Percentiles rank a stretch among this genome's conserved stretches.
These are phyloP conservation scores for Rotaria magnacalcarata DNA, from an alignment of 2,888 invertebrate species.

Conservation along the genomic window DNA sequence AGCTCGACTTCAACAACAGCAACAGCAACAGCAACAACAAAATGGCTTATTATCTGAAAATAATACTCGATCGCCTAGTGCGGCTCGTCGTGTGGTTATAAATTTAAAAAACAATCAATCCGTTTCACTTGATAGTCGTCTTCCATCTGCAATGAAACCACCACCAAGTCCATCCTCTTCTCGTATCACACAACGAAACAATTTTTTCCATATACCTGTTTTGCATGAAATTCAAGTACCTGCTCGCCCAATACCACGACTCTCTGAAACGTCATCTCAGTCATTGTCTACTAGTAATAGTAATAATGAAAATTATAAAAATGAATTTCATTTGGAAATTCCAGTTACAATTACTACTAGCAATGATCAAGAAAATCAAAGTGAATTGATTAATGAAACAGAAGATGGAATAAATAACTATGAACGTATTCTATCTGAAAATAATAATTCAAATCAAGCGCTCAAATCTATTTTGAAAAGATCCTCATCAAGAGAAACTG, in stretches of 20 bases:
- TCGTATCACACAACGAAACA: not conserved
- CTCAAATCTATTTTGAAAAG: constrained; percentile 28
- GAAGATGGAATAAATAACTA: not conserved
- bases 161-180: not conserved
- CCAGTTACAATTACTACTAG: constrained; percentile 18
- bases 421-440: not conserved
- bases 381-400: not conserved
- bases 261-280: not conserved
- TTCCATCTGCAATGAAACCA: not conserved
- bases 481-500: constrained; percentile 14
- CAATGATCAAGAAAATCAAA: not conserved
- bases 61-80: not conserved
- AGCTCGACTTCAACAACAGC: not conserved
- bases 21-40: not conserved
- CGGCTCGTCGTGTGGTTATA: constrained; percentile 21
- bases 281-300: not conserved
- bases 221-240: constrained; percentile 9
- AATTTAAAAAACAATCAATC: constrained; percentile 34
- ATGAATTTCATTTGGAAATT: constrained; percentile 33
- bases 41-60: not conserved
- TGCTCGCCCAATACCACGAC: not conserved
- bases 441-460: not conserved
- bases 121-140: not conserved
- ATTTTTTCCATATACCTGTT: constrained; percentile 8
- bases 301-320: constrained; percentile 2